phyloP scores from a whole-genome alignment of 2,888 invertebrate genomes.

The Synergus japonicus region DNA sequence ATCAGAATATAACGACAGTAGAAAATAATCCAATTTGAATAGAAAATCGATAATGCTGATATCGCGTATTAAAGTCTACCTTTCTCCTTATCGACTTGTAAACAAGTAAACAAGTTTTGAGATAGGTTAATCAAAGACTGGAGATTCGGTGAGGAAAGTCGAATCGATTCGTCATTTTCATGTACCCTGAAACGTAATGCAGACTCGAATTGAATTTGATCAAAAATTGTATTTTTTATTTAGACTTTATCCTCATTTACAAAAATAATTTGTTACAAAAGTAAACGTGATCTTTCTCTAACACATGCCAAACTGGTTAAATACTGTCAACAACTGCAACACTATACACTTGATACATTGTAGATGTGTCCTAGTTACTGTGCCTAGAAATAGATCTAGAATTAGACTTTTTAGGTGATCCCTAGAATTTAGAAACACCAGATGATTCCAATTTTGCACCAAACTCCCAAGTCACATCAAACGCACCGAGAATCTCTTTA shows the following conservation, averaged over 20 bases:
- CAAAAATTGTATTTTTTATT: background rate
- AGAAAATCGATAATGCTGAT: background rate
- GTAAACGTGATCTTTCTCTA: background rate
- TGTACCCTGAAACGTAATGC: background rate
- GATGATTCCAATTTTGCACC: background rate
- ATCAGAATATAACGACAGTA: background rate
- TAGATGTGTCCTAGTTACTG: conserved; percentile 55
- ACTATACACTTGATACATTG: conserved; percentile 56
- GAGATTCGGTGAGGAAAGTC: background rate
- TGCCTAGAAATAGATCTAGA: conserved; percentile 57
- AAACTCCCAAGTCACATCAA: background rate
- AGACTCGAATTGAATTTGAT: background rate
- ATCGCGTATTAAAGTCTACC: background rate
- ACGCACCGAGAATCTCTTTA: conserved; percentile 5
- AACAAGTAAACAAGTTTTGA: background rate
- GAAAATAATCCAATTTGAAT: background rate
- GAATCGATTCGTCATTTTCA: background rate
- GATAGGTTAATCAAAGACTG: background rate
- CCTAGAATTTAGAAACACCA: conserved; percentile 26
- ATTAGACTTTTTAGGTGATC: conserved; percentile 24
- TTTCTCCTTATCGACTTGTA: background rate
- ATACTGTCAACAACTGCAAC: conserved; percentile 50
- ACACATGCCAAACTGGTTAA: background rate
- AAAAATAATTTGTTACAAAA: background rate
- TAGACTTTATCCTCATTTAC: background rate